A percentile compares a stretch with the other conserved stretches of the same genome.
phyloP scores from a whole-genome alignment of 2,113 vertebrate genomes.

The Ondatra zibethicus region DNA sequence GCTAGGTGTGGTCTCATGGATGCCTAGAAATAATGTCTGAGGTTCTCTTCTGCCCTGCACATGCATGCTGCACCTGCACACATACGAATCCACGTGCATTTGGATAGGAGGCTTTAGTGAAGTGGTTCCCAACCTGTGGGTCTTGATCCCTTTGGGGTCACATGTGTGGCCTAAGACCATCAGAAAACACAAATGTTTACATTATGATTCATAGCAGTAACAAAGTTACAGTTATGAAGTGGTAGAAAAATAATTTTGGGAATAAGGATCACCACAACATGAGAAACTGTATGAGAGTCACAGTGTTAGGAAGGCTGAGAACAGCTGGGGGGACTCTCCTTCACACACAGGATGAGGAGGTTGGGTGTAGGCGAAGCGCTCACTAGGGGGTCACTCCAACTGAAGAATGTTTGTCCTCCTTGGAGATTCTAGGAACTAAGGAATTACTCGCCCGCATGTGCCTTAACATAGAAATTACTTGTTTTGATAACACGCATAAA shows the following conservation, averaged over 20 bases:
- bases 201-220: background rate
- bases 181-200: background rate
- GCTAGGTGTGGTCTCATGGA: background rate
- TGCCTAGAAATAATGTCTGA: background rate
- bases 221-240: background rate
- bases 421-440: background rate
- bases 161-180: background rate
- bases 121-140: background rate
- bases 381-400: background rate
- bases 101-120: too few relatives aligned
- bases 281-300: background rate
- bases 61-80: background rate
- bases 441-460: background rate
- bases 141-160: background rate
- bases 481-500: conserved; percentile 8
- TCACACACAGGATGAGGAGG: background rate
- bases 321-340: background rate
- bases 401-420: background rate
- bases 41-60: background rate
- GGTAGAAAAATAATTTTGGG: background rate
- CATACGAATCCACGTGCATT: background rate
- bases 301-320: background rate
- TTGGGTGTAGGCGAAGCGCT: background rate
- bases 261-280: too few relatives aligned
- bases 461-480: background rate